These are phyloP conservation scores for Microcebus griseorufus DNA, from an alignment of 2,113 vertebrate genomes.

Conservation along the genomic window DNA sequence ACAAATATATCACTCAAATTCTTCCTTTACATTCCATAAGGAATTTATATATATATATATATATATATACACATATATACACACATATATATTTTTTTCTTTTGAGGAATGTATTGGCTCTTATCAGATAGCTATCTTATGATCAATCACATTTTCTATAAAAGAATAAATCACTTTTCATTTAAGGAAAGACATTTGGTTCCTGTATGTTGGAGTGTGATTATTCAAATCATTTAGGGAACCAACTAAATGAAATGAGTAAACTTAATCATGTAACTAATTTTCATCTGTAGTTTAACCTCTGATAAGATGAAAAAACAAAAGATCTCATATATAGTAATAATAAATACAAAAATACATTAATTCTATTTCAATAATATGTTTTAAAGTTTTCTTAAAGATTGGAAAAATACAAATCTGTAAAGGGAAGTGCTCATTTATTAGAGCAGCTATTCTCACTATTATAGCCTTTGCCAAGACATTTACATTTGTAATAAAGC, in stretches of 20 bases:
- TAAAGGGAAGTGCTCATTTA: neutral
- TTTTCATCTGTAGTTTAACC: neutral
- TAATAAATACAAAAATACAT: neutral
- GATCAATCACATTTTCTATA: neutral
- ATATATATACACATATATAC: neutral
- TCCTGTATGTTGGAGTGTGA: neutral
- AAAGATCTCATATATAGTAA: neutral
- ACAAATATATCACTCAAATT: neutral
- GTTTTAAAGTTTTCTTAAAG: neutral
- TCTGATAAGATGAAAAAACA: neutral
- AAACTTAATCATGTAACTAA: neutral
- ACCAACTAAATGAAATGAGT: neutral
- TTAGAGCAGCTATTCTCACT: neutral
- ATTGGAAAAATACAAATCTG: neutral
- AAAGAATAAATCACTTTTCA: neutral
- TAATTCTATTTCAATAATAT: neutral
- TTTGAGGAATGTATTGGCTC: neutral
- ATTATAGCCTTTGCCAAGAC: neutral
- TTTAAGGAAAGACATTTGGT: neutral
- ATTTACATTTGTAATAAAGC: neutral
- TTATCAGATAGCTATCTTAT: neutral
- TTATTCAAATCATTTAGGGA: constrained; percentile 20
- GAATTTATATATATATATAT: neutral
- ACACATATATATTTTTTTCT: too few relatives aligned
- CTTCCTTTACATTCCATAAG: neutral